Evolutionary conservation across 92 coral and sea anemone species (phyloP).

Genomic region (Isaurus tuberculatus): DNA sequence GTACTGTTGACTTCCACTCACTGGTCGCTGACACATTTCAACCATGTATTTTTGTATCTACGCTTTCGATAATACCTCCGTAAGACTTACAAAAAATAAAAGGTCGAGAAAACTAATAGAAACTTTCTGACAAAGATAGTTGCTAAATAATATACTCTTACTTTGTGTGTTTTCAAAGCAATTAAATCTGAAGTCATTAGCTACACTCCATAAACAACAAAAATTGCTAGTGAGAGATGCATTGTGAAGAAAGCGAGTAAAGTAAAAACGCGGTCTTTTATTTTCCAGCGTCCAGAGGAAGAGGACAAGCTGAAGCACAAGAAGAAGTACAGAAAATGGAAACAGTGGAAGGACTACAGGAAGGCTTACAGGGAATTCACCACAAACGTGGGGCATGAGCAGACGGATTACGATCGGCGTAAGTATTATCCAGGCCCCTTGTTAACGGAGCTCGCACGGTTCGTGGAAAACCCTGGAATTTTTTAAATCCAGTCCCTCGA

Average conservation of each 20-base stretch:
- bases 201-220: too few species aligned
- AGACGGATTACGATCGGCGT: background rate
- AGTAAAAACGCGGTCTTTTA: background rate
- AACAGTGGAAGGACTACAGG: conserved; percentile 74
- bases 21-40: background rate
- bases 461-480: too few species aligned
- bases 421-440: background rate
- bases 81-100: too few species aligned
- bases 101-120: too few species aligned
- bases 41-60: background rate
- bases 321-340: conserved; percentile 62
- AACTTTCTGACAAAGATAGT: too few species aligned
- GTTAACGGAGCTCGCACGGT: too few species aligned
- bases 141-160: too few species aligned
- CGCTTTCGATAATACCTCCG: background rate
- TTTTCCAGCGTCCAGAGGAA: conserved; percentile 30
- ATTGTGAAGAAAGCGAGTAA: background rate
- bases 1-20: too few species aligned
- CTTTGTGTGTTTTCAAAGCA: too few species aligned
- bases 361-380: conserved; percentile 60
- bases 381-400: conserved; percentile 13
- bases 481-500: too few species aligned
- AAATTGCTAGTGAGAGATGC: background rate
- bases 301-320: conserved; percentile 55
- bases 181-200: too few species aligned